Evolutionary conservation across 2,797 vertebrate genomes (phyloP), one percentile per base, ranked within the genome.

Genomic region (Caiman crocodilus): DNA sequence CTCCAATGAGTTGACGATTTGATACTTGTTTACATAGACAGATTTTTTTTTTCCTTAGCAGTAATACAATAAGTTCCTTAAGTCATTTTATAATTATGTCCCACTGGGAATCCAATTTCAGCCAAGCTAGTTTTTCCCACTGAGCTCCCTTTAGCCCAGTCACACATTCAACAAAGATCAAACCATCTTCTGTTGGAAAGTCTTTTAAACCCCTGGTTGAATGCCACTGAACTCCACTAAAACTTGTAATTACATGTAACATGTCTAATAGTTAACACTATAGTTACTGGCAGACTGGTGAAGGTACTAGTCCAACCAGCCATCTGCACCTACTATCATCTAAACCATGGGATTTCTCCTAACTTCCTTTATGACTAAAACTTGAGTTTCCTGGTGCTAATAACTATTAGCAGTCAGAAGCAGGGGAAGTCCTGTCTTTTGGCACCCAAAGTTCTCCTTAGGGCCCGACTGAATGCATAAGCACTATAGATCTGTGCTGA

Each of bases 101-200:
- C 60, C 76, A 50, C 55, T 87, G 42, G 21, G 26, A 83, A 50
- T 14, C 56, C 67, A 92, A 4, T 95, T 90, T 92, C 79, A 94
- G 50, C 30, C 82, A 87, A 82, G 86, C 81, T 82, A 85, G 85
- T 96, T 96, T 93, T 87, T 78, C 26, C 71, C 56, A n/a, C 64
- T 59, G 21, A 90, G 77, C 26, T 87, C 56, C 86, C 92, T 94
- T 84, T 2, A 93, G 93, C 74, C 81, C 91, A 91, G 25, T 35
- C 25, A 85, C 80, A 57, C 30, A 83, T 92, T 87, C 71, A 89
- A 79, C 30, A 90, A 42, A 82, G 57, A 94, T 78, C 90, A 92
- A 60, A 79, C 67, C 76, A 15, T 79, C 94, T 95, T 95, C 88
- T 82, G 59, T 64, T 91, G 64, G 74, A 79, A 88, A 93, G 71